phyloP scores from a whole-genome alignment of 1,140 invertebrate species.

The Heliothis subflexa region DNA sequence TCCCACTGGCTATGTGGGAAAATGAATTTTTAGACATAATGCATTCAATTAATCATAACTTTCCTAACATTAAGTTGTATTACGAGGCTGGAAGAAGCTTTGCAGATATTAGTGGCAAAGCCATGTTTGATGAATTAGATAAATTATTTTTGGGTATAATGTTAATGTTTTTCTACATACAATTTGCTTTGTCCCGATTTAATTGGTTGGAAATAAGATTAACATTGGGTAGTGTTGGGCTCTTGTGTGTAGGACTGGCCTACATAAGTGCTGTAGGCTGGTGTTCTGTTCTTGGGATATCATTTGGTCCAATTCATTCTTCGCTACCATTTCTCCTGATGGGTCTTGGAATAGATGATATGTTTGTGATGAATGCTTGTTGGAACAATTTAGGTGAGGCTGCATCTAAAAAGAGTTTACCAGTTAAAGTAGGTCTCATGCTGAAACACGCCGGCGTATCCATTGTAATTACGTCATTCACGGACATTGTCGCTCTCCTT shows the following conservation, averaged over 20 bases:
- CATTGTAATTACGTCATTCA: conserved; percentile 94
- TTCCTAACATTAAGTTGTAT: conserved; percentile 82
- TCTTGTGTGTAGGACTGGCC: conserved; percentile 92
- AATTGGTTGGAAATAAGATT: conserved; percentile 92
- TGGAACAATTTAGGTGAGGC: conserved; percentile 88
- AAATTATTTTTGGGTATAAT: conserved; percentile 89
- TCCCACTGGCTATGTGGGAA: conserved; percentile 89
- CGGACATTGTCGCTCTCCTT: conserved; percentile 92
- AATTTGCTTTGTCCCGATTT: conserved; percentile 90
- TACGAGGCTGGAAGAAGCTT: conserved; percentile 91
- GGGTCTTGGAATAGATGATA: conserved; percentile 93
- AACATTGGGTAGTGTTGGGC: conserved; percentile 88
- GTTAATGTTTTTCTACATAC: conserved; percentile 91
- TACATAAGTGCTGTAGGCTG: conserved; percentile 90
- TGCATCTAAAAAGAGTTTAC: conserved; percentile 85
- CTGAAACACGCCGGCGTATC: conserved; percentile 93
- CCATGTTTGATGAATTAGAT: conserved; percentile 91
- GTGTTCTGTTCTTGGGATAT: conserved; percentile 91
- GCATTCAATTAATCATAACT: conserved; percentile 71
- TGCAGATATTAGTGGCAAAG: conserved; percentile 89
- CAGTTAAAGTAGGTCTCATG: conserved; percentile 89
- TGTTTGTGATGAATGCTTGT: conserved; percentile 93
- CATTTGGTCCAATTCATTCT: conserved; percentile 93
- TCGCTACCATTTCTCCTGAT: conserved; percentile 93
- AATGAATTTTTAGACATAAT: conserved; percentile 87